Evolutionary conservation across 1,140 invertebrate genomes (phyloP), one percentile per base, ranked within the genome.

Genomic region (Panagrolaimus sp.): DNA sequence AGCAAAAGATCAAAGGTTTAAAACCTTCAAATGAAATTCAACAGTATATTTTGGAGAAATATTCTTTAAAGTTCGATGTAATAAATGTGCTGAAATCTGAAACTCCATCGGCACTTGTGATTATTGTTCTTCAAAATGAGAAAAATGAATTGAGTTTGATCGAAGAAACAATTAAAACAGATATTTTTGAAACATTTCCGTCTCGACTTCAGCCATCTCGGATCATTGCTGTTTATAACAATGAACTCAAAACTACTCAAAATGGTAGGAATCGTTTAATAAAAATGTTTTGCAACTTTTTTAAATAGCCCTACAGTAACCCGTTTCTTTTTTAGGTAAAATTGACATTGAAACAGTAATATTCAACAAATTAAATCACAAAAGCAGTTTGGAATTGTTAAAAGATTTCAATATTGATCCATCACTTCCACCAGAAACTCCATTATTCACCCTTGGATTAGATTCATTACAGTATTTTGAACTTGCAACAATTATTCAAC

Each of bases 1-100:
- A 58, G 52, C 52, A 26, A 21, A 58, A 58, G 17, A 21, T 58
- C n/a, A 21, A 28, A 21, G 52, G 52, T 24, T 21, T 58, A 58
- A 21, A 28, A 58, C 21, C 28, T 12, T 26, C 52, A n/a, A 17
- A 58, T 17, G 52, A 58, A n/a, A 28, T 28, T 38, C 32, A 38
- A 7, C 32, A 38, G 7, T 38, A 4, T 38, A 38, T 38, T 38
- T 38, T 38, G 7, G 7, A 7, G 2, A 38, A 38, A 38, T 38
- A 38, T 38, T 38, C 32, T 38, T 38, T 7, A 38, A 38, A 21
- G 15, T 58, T 21, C 17, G 17, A 58, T 58, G 52, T 21, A 28
- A 26, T 8, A 21, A 26, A 12, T 21, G 28, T 21, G 5, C 17
- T 28, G 8, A 58, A 8, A 58, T 58, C 28, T 28, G 21, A 3